These are phyloP conservation scores for Cherax quadricarinatus DNA, from an alignment of 1,140 invertebrate genomes.

Conservation along the genomic window DNA sequence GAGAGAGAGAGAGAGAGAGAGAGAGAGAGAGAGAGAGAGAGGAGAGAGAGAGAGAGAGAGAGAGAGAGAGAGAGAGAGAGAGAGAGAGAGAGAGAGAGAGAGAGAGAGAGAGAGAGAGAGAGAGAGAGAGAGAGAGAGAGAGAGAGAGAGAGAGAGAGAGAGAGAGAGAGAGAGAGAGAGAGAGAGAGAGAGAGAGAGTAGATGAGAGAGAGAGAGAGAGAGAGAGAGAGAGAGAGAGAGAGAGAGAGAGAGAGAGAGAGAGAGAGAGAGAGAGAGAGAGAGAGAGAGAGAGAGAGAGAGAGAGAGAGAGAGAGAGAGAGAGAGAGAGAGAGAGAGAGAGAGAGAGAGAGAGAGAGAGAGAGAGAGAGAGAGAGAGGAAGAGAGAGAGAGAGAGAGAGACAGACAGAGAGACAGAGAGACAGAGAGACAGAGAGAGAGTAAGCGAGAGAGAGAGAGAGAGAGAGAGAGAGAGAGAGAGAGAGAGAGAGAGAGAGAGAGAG, in stretches of 20 bases:
- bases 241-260: not conserved
- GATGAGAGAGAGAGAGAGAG: not conserved
- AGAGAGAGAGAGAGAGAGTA: too few relatives aligned
- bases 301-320: constrained; percentile 29
- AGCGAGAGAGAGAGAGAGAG: not conserved
- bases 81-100: not conserved
- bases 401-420: not conserved
- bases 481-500: not conserved
- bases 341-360: constrained; percentile 29
- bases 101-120: not conserved
- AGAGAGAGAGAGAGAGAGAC: not conserved
- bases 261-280: constrained; percentile 10
- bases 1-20: not conserved
- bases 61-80: not conserved
- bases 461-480: not conserved
- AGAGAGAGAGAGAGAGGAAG: constrained; percentile 21
- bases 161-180: not conserved
- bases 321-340: constrained; percentile 29
- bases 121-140: not conserved
- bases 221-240: not conserved
- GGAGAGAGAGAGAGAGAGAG: not conserved
- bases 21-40: not conserved
- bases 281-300: constrained; percentile 15
- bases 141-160: not conserved
- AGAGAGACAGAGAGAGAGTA: not conserved